A percentile compares a stretch with the other conserved stretches of the same genome.
These are phyloP conservation scores for Ectobius pallidus DNA, from an alignment of 2,888 invertebrate genomes.

Conservation along the genomic window DNA sequence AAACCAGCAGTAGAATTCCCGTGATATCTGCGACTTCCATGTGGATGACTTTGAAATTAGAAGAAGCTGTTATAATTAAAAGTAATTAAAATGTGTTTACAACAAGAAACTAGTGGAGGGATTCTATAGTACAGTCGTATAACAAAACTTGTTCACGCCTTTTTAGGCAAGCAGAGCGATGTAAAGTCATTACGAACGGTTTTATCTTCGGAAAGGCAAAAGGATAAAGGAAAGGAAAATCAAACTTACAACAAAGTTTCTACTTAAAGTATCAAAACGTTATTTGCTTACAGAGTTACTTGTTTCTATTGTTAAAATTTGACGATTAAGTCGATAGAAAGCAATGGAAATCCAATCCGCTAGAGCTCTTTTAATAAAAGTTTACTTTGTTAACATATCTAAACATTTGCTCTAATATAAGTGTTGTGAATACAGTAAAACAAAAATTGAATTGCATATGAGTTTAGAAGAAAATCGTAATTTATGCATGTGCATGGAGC, in stretches of 20 bases:
- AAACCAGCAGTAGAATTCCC: neutral
- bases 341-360: no score
- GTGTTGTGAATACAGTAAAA: no score
- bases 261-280: neutral
- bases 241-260: neutral
- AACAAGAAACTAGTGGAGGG: no score
- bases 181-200: neutral
- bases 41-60: constrained; percentile 4
- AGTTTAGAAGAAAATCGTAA: no score
- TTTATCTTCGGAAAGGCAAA: neutral
- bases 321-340: no score
- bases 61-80: constrained; percentile 20
- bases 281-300: neutral
- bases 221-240: neutral
- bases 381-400: no score
- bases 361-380: no score
- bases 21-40: constrained; percentile 6
- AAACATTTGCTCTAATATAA: no score
- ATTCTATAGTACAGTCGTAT: no score
- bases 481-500: no score
- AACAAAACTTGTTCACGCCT: neutral
- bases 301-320: no score
- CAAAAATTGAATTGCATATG: no score
- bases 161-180: neutral
- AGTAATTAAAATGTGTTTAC: neutral